Conservation (phyloP, 2,113 vertebrate genomes). For the Jaculus jaculus region DNA sequence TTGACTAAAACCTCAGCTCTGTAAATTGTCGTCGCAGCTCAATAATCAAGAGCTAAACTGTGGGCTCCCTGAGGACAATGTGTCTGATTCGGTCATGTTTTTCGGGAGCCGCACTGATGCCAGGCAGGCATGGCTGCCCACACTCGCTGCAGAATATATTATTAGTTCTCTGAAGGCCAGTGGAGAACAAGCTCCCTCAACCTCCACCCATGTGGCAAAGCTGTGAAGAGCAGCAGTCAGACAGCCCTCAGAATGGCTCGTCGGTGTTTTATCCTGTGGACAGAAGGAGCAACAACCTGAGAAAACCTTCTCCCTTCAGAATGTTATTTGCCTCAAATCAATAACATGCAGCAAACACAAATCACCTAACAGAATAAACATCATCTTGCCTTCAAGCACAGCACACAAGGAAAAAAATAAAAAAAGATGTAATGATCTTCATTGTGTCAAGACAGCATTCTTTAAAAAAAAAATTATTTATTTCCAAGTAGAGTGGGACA, state of each 20-base stretch:
- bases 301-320: constrained; percentile 4
- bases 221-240: not conserved
- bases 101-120: not conserved
- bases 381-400: constrained; percentile 22
- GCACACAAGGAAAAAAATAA: not conserved
- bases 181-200: not conserved
- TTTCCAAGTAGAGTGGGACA: too few relatives aligned
- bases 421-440: not conserved
- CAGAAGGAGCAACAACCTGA: not conserved
- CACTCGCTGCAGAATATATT: not conserved
- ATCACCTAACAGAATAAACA: constrained; percentile 31
- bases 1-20: constrained; percentile 34
- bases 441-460: not conserved
- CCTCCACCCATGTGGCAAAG: not conserved
- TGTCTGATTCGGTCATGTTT: not conserved
- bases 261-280: not conserved
- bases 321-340: constrained; percentile 17
- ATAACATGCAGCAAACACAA: constrained; percentile 61
- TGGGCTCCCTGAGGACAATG: not conserved
- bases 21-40: constrained; percentile 14
- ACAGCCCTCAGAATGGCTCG: not conserved
- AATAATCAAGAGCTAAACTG: not conserved
- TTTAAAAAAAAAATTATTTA: too few relatives aligned
- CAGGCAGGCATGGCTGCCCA: not conserved
- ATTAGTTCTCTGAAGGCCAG: constrained; percentile 10